Conservation (phyloP, 2,113 vertebrate species). For the Trematocara nigrifrons region DNA sequence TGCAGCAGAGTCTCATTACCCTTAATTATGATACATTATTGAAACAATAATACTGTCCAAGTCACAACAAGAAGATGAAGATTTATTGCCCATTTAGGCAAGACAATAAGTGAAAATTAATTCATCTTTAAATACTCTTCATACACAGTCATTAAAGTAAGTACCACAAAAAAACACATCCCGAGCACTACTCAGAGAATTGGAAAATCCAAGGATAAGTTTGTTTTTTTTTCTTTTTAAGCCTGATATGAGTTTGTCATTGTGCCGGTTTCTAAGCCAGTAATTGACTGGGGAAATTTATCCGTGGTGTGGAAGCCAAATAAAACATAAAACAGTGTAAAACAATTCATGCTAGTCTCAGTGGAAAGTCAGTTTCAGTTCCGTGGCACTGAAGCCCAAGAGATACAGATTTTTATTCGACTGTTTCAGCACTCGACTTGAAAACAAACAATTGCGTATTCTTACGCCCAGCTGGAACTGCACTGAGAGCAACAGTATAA, state of each 20-base stretch:
- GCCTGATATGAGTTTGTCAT: background rate
- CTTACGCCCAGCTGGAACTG: background rate
- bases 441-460: background rate
- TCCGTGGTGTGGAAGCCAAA: background rate
- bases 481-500: background rate
- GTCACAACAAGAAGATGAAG: background rate
- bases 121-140: background rate
- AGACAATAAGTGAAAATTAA: background rate
- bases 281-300: background rate
- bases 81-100: background rate
- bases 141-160: background rate
- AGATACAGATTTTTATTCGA: background rate
- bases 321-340: background rate
- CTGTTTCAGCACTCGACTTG: background rate
- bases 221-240: background rate
- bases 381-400: background rate
- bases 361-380: background rate
- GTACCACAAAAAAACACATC: background rate
- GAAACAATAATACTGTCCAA: background rate
- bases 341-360: background rate
- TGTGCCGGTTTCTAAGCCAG: background rate
- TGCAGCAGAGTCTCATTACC: background rate
- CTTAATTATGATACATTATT: constrained; percentile 8
- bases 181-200: background rate
- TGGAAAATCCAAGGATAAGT: background rate